These are phyloP conservation scores for Sylvia atricapilla DNA, from an alignment of 2,113 vertebrate species.

Conservation along the genomic window DNA sequence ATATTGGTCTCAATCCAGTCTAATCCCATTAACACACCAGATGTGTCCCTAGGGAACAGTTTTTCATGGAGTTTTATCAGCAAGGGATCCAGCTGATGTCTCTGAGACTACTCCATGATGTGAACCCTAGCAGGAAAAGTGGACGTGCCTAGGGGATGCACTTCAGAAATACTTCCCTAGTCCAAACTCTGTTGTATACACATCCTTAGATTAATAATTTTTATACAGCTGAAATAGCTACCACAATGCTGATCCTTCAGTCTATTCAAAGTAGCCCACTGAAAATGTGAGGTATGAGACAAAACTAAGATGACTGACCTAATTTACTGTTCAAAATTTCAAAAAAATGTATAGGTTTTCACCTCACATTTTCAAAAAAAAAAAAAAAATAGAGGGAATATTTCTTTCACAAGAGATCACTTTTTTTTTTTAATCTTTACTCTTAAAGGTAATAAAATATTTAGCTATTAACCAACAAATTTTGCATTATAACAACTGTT, in stretches of 20 bases:
- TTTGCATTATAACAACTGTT: not conserved
- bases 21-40: not conserved
- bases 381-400: not conserved
- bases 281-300: not conserved
- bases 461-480: not conserved
- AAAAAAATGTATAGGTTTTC: not conserved
- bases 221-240: not conserved
- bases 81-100: not conserved
- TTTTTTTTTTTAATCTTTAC: not conserved
- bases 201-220: not conserved
- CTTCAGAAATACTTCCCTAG: not conserved
- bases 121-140: not conserved
- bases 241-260: not conserved
- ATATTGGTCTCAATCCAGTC: not conserved
- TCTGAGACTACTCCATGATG: rapidly evolving
- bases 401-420: not conserved
- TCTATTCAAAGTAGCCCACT: not conserved
- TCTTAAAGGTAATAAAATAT: not conserved
- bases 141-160: not conserved
- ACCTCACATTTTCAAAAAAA: not conserved
- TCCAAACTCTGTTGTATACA: not conserved
- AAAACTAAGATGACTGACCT: not conserved
- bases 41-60: not conserved
- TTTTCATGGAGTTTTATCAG: not conserved
- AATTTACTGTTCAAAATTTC: not conserved